phyloP scores from a whole-genome alignment of 2,888 invertebrate genomes.

The Ennomos quercinarius region DNA sequence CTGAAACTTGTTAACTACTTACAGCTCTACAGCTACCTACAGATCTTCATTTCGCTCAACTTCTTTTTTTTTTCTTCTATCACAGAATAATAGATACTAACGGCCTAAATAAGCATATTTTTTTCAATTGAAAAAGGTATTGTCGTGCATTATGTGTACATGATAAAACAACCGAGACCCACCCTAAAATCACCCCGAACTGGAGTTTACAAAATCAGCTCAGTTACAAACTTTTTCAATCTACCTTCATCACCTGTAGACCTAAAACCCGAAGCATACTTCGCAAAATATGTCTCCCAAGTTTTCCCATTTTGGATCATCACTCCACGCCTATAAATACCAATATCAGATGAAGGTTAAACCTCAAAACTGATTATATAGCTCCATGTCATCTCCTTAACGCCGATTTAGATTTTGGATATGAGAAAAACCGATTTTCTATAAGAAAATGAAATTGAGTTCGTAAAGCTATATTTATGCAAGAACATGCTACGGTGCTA shows the following conservation, averaged over 20 bases:
- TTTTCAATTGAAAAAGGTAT: too few species aligned
- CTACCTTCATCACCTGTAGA: constrained; percentile 8
- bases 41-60: too few species aligned
- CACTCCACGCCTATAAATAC: constrained; percentile 5
- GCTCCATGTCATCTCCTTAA: constrained; percentile 22
- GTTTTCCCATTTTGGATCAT: constrained; percentile 12
- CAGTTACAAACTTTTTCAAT: constrained; percentile 16
- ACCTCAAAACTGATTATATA: constrained; percentile 20
- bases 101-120: too few species aligned
- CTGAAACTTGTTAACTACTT: too few species aligned
- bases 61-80: too few species aligned
- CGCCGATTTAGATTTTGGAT: constrained; percentile 22
- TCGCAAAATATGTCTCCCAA: constrained; percentile 5
- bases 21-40: too few species aligned
- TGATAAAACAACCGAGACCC: not conserved
- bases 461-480: constrained; percentile 22
- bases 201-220: constrained; percentile 6
- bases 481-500: constrained; percentile 12
- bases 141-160: too few species aligned
- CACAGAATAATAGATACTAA: too few species aligned
- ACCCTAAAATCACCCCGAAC: not conserved
- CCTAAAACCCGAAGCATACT: constrained; percentile 5
- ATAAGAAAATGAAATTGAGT: constrained; percentile 24
- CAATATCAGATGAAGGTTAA: not conserved
- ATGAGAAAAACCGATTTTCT: constrained; percentile 14